Conservation (phyloP, 2,888 invertebrate genomes). For the Philaethria dido region DNA sequence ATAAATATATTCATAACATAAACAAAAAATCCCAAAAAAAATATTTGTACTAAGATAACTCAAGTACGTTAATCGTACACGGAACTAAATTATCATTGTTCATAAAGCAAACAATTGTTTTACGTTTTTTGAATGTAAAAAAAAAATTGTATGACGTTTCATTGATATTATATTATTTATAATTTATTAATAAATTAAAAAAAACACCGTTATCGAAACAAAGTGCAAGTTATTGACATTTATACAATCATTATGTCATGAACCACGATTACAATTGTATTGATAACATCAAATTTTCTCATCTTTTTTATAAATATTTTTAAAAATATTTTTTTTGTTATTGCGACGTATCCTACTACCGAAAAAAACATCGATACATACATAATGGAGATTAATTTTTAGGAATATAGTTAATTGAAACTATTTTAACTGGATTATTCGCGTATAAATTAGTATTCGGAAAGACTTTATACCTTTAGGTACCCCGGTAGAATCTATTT, state of each 20-base stretch:
- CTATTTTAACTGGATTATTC: too few relatives aligned
- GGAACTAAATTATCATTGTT: constrained; percentile 42
- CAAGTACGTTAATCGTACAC: constrained; percentile 25
- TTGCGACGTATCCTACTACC: too few relatives aligned
- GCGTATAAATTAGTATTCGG: too few relatives aligned
- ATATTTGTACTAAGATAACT: constrained; percentile 12
- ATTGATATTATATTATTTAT: constrained; percentile 5
- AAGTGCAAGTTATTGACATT: neutral
- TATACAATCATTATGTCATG: neutral
- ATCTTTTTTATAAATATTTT: neutral
- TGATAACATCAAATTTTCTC: neutral
- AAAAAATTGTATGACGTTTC: constrained; percentile 14
- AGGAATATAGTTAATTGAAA: too few relatives aligned
- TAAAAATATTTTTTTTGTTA: too few relatives aligned
- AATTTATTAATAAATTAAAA: neutral
- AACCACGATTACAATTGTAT: neutral
- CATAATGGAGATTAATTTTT: too few relatives aligned
- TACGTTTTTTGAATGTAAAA: neutral
- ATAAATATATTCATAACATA: neutral
- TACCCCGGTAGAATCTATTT: too few relatives aligned
- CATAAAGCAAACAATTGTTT: constrained; percentile 28
- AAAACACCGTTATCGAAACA: neutral
- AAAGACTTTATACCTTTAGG: too few relatives aligned
- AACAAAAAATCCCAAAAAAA: too few relatives aligned
- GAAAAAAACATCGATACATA: too few relatives aligned